Percentiles rank a stretch among this genome's conserved stretches.
Evolutionary conservation across 2,113 vertebrate species (phyloP).

Genomic region (Cyprinodon tularosa): DNA sequence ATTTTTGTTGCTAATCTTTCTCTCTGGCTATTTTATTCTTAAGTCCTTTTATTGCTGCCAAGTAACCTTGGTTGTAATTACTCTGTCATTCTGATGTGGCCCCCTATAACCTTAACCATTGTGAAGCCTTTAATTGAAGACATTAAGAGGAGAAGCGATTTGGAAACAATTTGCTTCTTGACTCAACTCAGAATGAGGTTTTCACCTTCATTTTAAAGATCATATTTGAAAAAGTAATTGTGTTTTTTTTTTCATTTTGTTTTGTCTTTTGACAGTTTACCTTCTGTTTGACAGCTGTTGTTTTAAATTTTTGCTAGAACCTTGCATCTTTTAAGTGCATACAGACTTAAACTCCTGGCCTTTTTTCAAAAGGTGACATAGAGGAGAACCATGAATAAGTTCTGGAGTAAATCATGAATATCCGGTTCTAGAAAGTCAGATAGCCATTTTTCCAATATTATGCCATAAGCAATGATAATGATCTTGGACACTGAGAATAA

Average conservation of each 20-base stretch:
- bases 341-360: too few relatives aligned
- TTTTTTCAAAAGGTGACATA: too few relatives aligned
- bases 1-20: slow-evolving; percentile 49
- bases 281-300: neutral
- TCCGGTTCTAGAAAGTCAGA: too few relatives aligned
- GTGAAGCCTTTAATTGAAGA: slow-evolving; percentile 58
- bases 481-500: too few relatives aligned
- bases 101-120: slow-evolving; percentile 55
- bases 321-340: too few relatives aligned
- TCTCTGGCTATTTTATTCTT: slow-evolving; percentile 21
- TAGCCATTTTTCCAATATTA: too few relatives aligned
- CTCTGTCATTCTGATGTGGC: slow-evolving; percentile 63
- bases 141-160: slow-evolving; percentile 45
- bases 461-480: too few relatives aligned
- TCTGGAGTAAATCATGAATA: too few relatives aligned
- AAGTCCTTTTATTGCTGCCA: slow-evolving; percentile 22
- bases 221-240: slow-evolving; percentile 22
- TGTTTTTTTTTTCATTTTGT: neutral
- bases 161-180: slow-evolving; percentile 50
- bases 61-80: slow-evolving; percentile 52
- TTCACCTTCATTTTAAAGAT: slow-evolving; percentile 35
- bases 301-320: neutral
- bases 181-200: slow-evolving; percentile 35
- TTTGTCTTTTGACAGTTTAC: neutral
- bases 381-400: too few relatives aligned